A percentile compares a stretch with the other conserved stretches of the same genome.
Evolutionary conservation across 2,113 vertebrate genomes (phyloP).

Genomic region (Chaetura pelagica): DNA sequence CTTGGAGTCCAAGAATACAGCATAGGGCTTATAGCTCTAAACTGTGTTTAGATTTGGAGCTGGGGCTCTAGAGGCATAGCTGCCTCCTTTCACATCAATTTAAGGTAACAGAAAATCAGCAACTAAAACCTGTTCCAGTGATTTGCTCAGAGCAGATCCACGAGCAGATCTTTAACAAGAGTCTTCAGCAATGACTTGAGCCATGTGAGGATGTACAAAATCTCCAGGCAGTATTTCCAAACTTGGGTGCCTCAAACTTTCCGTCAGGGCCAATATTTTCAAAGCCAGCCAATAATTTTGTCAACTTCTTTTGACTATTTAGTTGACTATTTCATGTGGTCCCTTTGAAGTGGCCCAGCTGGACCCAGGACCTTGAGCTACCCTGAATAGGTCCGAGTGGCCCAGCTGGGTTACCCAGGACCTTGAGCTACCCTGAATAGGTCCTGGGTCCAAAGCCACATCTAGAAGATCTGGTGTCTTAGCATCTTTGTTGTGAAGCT

Average conservation of each 20-base stretch:
- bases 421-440: neutral
- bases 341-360: neutral
- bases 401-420: neutral
- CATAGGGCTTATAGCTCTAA: neutral
- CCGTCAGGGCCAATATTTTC: neutral
- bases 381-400: neutral
- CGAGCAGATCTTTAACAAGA: neutral
- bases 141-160: neutral
- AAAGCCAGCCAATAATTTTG: neutral
- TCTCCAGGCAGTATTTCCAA: neutral
- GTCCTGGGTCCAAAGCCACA: neutral
- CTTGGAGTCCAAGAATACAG: neutral
- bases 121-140: neutral
- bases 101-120: neutral
- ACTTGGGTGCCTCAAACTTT: neutral
- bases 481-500: neutral
- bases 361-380: too few species aligned
- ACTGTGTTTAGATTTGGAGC: neutral
- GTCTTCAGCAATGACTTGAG: neutral
- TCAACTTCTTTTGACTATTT: neutral
- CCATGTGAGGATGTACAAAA: neutral
- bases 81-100: neutral
- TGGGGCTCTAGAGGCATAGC: neutral
- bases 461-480: neutral
- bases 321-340: neutral